These are phyloP conservation scores for Latrodectus elegans DNA, from an alignment of 2,888 invertebrate genomes.

Conservation along the genomic window DNA sequence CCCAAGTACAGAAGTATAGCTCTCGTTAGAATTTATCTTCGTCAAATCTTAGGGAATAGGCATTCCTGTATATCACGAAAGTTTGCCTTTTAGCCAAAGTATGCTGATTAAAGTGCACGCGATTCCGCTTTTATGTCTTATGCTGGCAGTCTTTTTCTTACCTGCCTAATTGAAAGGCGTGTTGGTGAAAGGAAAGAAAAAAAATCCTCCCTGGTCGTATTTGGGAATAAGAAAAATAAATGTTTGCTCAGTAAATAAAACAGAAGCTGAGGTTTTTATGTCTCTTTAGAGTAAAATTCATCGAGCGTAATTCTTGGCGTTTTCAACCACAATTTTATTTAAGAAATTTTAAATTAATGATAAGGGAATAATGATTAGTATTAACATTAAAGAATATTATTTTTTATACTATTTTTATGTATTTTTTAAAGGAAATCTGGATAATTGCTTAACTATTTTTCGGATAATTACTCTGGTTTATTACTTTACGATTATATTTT, in stretches of 20 bases:
- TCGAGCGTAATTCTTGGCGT: too few relatives aligned
- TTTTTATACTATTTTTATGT: too few relatives aligned
- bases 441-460: too few relatives aligned
- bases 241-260: not conserved
- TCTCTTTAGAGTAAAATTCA: too few relatives aligned
- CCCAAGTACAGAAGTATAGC: slow-evolving; percentile 36
- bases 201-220: not conserved
- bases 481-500: too few relatives aligned
- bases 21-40: slow-evolving; percentile 62
- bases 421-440: too few relatives aligned
- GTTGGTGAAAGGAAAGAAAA: slow-evolving; percentile 3
- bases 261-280: too few relatives aligned
- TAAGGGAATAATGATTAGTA: too few relatives aligned
- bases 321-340: too few relatives aligned
- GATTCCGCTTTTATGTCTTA: slow-evolving; percentile 37
- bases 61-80: slow-evolving; percentile 56
- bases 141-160: slow-evolving; percentile 27
- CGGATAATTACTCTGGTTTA: too few relatives aligned
- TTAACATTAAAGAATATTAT: too few relatives aligned
- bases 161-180: slow-evolving; percentile 47
- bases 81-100: slow-evolving; percentile 38
- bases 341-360: too few relatives aligned
- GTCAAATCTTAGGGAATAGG: slow-evolving; percentile 57
- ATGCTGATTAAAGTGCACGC: slow-evolving; percentile 62
- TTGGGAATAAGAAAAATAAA: not conserved